phyloP scores from a whole-genome alignment of 2,113 vertebrate genomes.

The Cyprinodon brontotheroides region DNA sequence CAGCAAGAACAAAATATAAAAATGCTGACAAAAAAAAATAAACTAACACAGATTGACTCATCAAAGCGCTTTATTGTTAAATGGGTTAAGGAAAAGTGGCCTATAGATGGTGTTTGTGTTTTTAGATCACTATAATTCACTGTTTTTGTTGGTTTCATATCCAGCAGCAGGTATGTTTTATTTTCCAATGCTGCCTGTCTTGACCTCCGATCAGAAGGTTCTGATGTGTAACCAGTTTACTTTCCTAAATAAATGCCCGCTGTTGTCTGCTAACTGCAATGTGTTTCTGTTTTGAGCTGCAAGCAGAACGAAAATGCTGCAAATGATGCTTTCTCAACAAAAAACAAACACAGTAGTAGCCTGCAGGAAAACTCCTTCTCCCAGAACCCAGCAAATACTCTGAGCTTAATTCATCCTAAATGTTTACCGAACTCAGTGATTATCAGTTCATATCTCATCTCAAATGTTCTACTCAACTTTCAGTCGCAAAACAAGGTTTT shows the following conservation, averaged over 20 bases:
- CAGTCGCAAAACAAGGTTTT: slow-evolving; percentile 41
- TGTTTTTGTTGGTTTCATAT: neutral
- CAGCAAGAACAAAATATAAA: slow-evolving; percentile 6
- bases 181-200: neutral
- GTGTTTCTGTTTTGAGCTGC: neutral
- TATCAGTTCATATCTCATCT: slow-evolving; percentile 45
- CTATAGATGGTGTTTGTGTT: neutral
- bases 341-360: slow-evolving; percentile 2
- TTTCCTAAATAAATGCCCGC: neutral
- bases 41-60: neutral
- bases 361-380: slow-evolving; percentile 12
- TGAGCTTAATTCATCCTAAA: slow-evolving; percentile 69
- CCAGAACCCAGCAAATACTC: slow-evolving; percentile 57
- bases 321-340: slow-evolving; percentile 19
- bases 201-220: neutral
- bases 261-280: neutral
- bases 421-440: slow-evolving; percentile 56
- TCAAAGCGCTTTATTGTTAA: neutral
- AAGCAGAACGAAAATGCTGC: neutral
- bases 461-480: slow-evolving; percentile 48
- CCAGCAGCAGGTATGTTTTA: too few species aligned
- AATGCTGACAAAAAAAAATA: neutral
- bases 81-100: neutral
- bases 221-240: neutral
- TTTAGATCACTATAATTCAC: neutral